These are phyloP conservation scores for Tryphoninae sp. DNA, from an alignment of 2,888 invertebrate genomes.

Conservation along the genomic window DNA sequence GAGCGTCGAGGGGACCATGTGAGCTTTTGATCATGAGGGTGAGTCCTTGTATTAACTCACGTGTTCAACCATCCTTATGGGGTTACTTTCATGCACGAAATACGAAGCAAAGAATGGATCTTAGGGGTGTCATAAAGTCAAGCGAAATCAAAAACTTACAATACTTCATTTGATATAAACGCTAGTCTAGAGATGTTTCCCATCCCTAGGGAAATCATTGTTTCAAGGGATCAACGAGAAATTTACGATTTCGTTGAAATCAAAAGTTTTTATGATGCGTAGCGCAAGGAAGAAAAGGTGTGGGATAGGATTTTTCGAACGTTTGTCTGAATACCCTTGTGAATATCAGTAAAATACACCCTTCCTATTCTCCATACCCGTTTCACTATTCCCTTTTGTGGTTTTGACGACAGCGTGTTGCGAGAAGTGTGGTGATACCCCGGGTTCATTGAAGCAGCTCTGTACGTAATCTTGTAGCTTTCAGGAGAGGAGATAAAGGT, in stretches of 20 bases:
- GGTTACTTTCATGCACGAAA: slow-evolving; percentile 15
- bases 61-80: neutral
- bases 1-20: slow-evolving; percentile 73
- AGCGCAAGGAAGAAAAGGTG: neutral
- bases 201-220: neutral
- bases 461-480: neutral
- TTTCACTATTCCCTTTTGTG: slow-evolving; percentile 4
- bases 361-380: slow-evolving; percentile 16
- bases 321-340: slow-evolving; percentile 19
- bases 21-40: slow-evolving; percentile 76
- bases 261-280: neutral
- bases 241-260: neutral
- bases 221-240: no score
- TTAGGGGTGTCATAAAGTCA: neutral
- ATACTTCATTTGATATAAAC: neutral
- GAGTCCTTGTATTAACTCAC: slow-evolving; percentile 60
- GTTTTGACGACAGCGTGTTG: slow-evolving; percentile 20
- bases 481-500: neutral
- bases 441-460: slow-evolving; percentile 33
- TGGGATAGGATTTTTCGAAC: neutral
- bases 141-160: neutral
- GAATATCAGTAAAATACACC: slow-evolving; percentile 13
- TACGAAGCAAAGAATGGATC: neutral
- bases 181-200: neutral
- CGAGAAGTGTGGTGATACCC: slow-evolving; percentile 21